Evolutionary conservation across 2,888 invertebrate species (phyloP).

Genomic region (Galerucella calmariensis): DNA sequence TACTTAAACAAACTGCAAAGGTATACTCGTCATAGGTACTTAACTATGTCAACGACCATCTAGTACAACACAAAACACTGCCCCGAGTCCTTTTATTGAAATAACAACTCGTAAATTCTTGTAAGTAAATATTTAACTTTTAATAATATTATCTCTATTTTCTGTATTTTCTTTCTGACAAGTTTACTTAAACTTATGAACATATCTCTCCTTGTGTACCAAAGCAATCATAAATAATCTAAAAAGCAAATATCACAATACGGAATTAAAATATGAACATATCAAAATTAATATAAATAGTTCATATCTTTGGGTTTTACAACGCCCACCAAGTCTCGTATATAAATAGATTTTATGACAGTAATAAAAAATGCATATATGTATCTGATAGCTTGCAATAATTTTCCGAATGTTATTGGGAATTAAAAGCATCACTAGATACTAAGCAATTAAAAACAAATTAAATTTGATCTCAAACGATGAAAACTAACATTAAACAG

Average conservation of each 20-base stretch:
- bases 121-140: slow-evolving; percentile 10
- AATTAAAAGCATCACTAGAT: slow-evolving; percentile 8
- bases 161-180: slow-evolving; percentile 8
- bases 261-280: slow-evolving; percentile 11
- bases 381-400: neutral
- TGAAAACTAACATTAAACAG: neutral
- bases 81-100: neutral
- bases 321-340: slow-evolving; percentile 1
- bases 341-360: slow-evolving; percentile 1
- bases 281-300: slow-evolving; percentile 16
- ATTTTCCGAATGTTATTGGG: slow-evolving; percentile 2
- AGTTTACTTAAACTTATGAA: neutral
- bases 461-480: neutral
- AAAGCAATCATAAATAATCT: slow-evolving; percentile 10
- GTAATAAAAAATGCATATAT: slow-evolving; percentile 4
- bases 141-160: slow-evolving; percentile 12
- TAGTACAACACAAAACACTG: slow-evolving; percentile 2
- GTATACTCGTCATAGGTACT: no score
- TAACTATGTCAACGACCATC: neutral
- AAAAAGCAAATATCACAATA: slow-evolving; percentile 10
- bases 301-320: slow-evolving; percentile 3
- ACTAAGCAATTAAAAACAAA: neutral
- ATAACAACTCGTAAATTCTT: slow-evolving; percentile 5
- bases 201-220: slow-evolving; percentile 5
- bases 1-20: no score